phyloP scores from a whole-genome alignment of 2,797 vertebrate species.

The Argya squamiceps region DNA sequence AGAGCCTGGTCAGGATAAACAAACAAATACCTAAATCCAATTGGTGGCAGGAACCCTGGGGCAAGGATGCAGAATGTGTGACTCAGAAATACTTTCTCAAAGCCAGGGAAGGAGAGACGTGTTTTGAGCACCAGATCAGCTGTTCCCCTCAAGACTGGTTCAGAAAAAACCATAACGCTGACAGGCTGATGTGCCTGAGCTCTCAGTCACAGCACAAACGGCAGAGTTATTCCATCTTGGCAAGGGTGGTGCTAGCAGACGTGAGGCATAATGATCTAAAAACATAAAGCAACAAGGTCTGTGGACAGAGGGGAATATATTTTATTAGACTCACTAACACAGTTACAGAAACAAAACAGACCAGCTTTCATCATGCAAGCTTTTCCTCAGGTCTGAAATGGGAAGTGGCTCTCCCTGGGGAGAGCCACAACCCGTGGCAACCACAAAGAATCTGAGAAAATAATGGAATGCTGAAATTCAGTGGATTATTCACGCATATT shows the following conservation, averaged over 20 bases:
- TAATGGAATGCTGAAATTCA: neutral
- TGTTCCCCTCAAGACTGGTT: neutral
- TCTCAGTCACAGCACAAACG: neutral
- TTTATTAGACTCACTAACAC: neutral
- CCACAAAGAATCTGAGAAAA: neutral
- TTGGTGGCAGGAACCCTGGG: neutral
- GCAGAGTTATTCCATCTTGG: neutral
- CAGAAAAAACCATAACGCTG: neutral
- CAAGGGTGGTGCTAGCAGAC: neutral
- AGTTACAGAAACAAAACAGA: neutral
- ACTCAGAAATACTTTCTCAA: neutral
- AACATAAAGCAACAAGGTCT: neutral
- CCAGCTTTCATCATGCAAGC: accelerated
- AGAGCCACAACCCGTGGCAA: neutral
- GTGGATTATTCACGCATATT: neutral
- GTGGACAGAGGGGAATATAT: neutral
- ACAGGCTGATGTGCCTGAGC: neutral
- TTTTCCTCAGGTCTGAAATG: neutral
- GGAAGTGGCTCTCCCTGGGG: neutral
- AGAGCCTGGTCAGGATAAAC: neutral
- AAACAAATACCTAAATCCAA: neutral
- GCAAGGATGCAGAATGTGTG: neutral
- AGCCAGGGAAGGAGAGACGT: neutral
- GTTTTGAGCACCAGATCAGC: neutral
- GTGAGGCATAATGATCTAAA: accelerated